These are phyloP conservation scores for Leucosticte australis DNA, from an alignment of 2,113 vertebrate species.

Conservation along the genomic window DNA sequence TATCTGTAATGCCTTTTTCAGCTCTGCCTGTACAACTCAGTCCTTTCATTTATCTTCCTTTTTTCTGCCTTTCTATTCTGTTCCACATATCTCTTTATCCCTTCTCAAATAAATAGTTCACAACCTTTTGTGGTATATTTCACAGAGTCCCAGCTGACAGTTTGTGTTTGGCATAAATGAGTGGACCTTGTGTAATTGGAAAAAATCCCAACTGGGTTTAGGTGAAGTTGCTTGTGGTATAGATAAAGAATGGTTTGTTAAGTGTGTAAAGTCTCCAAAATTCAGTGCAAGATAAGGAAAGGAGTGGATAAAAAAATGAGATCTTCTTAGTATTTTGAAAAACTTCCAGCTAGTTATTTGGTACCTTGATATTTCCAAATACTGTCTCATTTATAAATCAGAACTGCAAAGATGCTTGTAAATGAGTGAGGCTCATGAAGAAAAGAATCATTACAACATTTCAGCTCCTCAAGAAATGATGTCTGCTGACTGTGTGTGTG, in stretches of 20 bases:
- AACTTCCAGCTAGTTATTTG: not conserved
- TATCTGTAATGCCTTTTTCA: not conserved
- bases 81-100: not conserved
- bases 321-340: not conserved
- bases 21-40: not conserved
- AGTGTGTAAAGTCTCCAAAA: not conserved
- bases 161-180: not conserved
- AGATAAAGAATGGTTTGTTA: not conserved
- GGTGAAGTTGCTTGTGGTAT: not conserved
- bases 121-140: not conserved
- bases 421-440: not conserved
- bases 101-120: not conserved
- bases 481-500: not conserved
- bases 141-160: not conserved
- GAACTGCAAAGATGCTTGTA: not conserved
- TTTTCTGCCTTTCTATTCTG: not conserved
- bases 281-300: not conserved
- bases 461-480: not conserved
- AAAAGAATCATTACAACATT: not conserved
- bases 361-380: not conserved
- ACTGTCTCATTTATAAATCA: not conserved
- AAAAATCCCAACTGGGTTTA: not conserved
- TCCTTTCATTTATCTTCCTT: not conserved
- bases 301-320: not conserved
- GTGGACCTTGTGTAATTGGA: not conserved